Evolutionary conservation across 2,113 vertebrate genomes (phyloP), one percentile per base, ranked within the genome.

Genomic region (Elephas maximus): DNA sequence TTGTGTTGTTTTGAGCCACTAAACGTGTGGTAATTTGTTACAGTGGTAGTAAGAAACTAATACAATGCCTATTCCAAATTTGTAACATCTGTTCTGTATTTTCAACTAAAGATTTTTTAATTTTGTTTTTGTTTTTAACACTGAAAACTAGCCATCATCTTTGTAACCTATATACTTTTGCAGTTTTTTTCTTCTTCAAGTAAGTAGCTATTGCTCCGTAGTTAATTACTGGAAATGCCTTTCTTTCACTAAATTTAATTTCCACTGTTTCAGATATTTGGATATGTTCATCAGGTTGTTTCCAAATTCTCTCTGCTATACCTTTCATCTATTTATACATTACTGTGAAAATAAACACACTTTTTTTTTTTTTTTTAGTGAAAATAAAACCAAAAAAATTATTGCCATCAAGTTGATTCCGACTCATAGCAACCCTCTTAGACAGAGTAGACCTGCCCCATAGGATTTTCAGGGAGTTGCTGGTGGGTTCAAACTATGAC

Each of bases 211-310:
- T 80, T 89, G 45, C 24, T 67, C 12, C 15, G 41, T 80, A 84
- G 74, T 53, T n/a, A 69, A 51, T 86, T 89, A 84, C 85, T 71
- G 45, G 79, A 94, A 84, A 63, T 63, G 26, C 1, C 8, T 94
- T 94, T 84, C 14, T 21, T 92, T 41, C 28, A 92, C 28, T n/a
- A 92, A 79, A 84, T 92, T 84, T 65, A 23, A 11, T 84, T 92
- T 67, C 5, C 4, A 60, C 5, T 65, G 10, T 48, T 94, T 91
- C 83, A 1, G 5, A 5, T 48, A 71, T 88, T 88, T 67, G 60
- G 12, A 84, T 15, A 21, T 41, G 65, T 37, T 91, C 12, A 45
- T 67, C 2, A 78, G 11, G 30, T 71, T 80, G 17, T 92, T 81
- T 65, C 53, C 57, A 65, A 48, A 85, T 92, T 94, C 41, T 88